These are phyloP conservation scores for Platerodrilus igneus DNA, from an alignment of 2,888 invertebrate genomes.

Conservation along the genomic window DNA sequence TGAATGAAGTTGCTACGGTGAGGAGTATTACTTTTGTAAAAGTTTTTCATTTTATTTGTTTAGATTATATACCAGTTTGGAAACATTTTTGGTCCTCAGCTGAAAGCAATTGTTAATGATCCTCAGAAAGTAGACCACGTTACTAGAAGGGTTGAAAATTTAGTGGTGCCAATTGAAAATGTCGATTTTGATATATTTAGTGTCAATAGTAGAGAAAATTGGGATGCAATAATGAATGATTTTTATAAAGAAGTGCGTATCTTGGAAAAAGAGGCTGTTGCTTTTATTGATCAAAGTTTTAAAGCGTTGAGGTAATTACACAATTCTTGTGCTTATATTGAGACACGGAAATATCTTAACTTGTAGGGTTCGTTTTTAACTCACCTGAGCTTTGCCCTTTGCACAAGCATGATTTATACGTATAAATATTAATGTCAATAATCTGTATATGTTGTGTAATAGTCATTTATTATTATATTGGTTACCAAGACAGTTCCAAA, in stretches of 20 bases:
- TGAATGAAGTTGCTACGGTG: constrained; percentile 74
- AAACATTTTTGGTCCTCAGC: constrained; percentile 81
- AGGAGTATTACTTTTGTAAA: constrained; percentile 11
- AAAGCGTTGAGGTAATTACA: constrained; percentile 63
- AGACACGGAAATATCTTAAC: no score
- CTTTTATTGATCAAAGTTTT: constrained; percentile 83
- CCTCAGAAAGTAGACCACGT: constrained; percentile 83
- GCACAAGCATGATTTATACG: no score
- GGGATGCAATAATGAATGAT: constrained; percentile 76
- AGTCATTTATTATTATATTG: no score
- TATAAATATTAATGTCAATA: no score
- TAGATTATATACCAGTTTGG: constrained; percentile 81
- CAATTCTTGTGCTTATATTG: no score
- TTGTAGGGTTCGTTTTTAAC: no score
- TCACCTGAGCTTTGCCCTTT: no score
- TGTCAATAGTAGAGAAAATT: constrained; percentile 73
- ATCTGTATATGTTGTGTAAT: no score
- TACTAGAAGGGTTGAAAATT: constrained; percentile 70
- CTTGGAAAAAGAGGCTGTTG: constrained; percentile 77
- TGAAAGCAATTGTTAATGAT: constrained; percentile 83
- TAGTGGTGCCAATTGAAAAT: constrained; percentile 69
- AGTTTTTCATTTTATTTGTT: background rate
- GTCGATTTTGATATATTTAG: constrained; percentile 82
- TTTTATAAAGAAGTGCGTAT: constrained; percentile 70
- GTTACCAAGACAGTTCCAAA: no score